Base-by-base conservation (phyloP, 2,888 invertebrate genomes). In the Parapristionchus giblindavisi region DNA sequence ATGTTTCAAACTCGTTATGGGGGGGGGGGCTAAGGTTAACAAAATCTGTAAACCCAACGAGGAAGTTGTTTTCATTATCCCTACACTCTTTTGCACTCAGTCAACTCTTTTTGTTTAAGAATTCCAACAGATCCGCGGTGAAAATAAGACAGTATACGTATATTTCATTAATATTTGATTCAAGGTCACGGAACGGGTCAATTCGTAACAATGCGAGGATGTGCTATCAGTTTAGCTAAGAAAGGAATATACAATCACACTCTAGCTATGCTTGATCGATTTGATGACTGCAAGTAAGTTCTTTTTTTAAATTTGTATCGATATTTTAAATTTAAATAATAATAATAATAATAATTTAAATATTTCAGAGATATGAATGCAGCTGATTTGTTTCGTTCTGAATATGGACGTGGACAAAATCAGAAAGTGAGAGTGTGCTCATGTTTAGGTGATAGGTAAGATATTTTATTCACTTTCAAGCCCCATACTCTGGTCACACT, bases 141-240 rank as follows among this genome's bases (percentile, higher is more conserved):
- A n/a, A n/a, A n/a, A n/a, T n/a, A n/a, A n/a, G n/a, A n/a, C n/a
- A n/a, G n/a, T n/a, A n/a, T n/a, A n/a, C n/a, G n/a, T n/a, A n/a
- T n/a, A n/a, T n/a, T 29, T 56, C 3, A 27, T 8, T 29, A 52
- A 56, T 56, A 11, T 3, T 29, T 36, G 38, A 38, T n/a, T 38
- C 65, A 68, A 85, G 86, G 87, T n/a, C 82, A 85, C 34, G 83
- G 86, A 40, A 87, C 87, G 29, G 87, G 87, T 32, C 80, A 83
- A 38, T 79, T 81, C 34, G 72, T 87, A 8, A 85, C 80, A 51
- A 87, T 87, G 84, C 80, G 87, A 21, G 87, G 87, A 1, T 87
- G 87, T 71, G 84, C 87, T 34, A 76, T 83, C 48, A 81, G 84
- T 0, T 75, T 87, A 4, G 81, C 81, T 52, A 77, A 78, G 52